Conservation (phyloP, 2,888 invertebrate species). For the Listrodromus nycthemerus region DNA sequence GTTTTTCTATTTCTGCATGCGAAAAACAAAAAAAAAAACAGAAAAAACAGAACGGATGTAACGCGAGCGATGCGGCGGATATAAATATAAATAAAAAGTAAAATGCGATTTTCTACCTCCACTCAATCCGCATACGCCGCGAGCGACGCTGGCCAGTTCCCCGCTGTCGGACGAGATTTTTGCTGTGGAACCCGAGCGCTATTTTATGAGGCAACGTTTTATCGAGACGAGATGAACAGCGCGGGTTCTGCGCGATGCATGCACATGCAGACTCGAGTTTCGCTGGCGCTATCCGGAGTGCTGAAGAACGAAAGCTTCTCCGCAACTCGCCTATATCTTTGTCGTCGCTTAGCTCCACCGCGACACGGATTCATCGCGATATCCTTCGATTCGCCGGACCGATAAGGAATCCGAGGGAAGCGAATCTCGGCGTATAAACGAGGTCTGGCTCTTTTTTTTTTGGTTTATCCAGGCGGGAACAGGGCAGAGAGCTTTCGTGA, state of each 20-base stretch:
- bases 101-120: slow-evolving; percentile 3
- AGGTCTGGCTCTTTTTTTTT: slow-evolving; percentile 9
- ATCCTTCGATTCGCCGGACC: slow-evolving; percentile 37
- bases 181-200: slow-evolving; percentile 52
- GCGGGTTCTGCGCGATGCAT: neutral
- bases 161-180: slow-evolving; percentile 40
- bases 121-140: neutral
- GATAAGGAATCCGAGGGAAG: slow-evolving; percentile 31
- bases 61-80: neutral
- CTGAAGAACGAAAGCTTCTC: slow-evolving; percentile 49
- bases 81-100: slow-evolving; percentile 33
- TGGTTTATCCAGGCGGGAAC: slow-evolving; percentile 1
- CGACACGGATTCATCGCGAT: slow-evolving; percentile 47
- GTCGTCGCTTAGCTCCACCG: slow-evolving; percentile 61
- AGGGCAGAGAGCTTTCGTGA: slow-evolving; percentile 22
- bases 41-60: neutral
- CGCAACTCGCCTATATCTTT: slow-evolving; percentile 69
- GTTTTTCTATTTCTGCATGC: slow-evolving; percentile 11
- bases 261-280: neutral
- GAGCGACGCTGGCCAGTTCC: neutral
- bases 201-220: slow-evolving; percentile 73
- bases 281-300: slow-evolving; percentile 44
- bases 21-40: neutral
- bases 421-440: slow-evolving; percentile 9
- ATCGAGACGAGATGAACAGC: slow-evolving; percentile 63